Evolutionary conservation across 2,888 invertebrate genomes (phyloP), one percentile per base, ranked within the genome.

Genomic region (Leptinotarsa rubiginosa): DNA sequence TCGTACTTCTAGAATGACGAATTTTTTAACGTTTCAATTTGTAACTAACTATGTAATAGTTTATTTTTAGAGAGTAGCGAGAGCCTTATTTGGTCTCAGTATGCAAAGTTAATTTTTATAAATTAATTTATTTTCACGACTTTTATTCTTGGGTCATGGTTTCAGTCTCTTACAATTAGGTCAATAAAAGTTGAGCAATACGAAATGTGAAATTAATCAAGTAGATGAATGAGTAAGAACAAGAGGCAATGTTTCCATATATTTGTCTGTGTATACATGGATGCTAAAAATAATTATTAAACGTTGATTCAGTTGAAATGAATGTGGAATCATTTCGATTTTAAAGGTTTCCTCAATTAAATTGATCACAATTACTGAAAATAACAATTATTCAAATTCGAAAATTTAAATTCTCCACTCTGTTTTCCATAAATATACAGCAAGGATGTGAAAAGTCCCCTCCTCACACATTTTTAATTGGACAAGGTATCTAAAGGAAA

Each of bases 61-160:
- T 67, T 68, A 68, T 69, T 56, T 54, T 69, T 59, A 56, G 56
- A 62, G 25, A 62, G 69, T 56, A 31, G 31, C 68, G 20, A 68
- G 52, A 54, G 31, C 68, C 50, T 67, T 50, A 67, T 67, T 67
- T n/a, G 67, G 25, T 16, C 47, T 59, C 41, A 56, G 41, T 69
- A 69, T 69, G 69, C 56, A 69, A 69, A 69, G 54, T 69, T 47
- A 56, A 41, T 59, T 56, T 54, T 54, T 47, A 41, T 59, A 18
- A 49, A 54, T 47, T 47, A 16, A 56, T 69, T 69, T 56, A 69
- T 69, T 41, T 52, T 31, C 52, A 54, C 52, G 25, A 49, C 31
- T 56, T 56, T 62, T n/a, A 41, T 54, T 69, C 18, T 69, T 31
- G 56, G 69, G 69, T 69, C 69, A 69, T 47, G 69, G 69, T 56